phyloP scores from a whole-genome alignment of 2,797 vertebrate genomes.

The Acrocephalus scirpaceus region DNA sequence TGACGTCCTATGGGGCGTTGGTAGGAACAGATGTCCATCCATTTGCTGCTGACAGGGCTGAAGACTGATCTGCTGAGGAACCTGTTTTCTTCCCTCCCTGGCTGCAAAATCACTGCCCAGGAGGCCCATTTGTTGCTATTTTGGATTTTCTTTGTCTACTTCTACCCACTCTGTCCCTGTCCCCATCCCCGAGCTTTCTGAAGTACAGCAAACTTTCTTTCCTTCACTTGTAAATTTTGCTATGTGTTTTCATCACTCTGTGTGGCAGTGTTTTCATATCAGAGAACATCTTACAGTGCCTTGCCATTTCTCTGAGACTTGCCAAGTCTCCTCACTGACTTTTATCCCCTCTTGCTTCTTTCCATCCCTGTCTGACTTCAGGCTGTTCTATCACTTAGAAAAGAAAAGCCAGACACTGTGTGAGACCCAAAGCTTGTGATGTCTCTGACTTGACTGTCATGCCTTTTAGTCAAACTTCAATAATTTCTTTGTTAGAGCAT shows the following conservation, averaged over 20 bases:
- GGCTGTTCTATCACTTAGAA: background rate
- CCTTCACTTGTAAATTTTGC: background rate
- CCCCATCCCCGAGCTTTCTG: background rate
- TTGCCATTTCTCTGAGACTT: background rate
- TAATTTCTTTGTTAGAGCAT: background rate
- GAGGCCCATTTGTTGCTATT: background rate
- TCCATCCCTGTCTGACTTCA: background rate
- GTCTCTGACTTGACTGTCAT: background rate
- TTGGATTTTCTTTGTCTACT: background rate
- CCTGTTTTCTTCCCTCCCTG: background rate
- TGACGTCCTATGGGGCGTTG: fast-evolving
- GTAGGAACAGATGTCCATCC: fast-evolving
- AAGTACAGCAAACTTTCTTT: background rate
- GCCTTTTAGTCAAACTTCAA: background rate
- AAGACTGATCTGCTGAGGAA: background rate
- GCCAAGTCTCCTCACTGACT: background rate
- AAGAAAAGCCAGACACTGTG: background rate
- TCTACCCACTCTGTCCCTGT: background rate
- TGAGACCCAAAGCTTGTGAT: background rate
- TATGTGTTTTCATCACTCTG: background rate
- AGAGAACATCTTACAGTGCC: background rate
- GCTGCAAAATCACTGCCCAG: background rate
- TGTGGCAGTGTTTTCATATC: background rate
- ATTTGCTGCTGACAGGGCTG: background rate
- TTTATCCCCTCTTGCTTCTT: background rate